Percentiles rank a stretch among this genome's conserved stretches.
These are phyloP conservation scores for Anisognathus igniventris DNA, from an alignment of 2,797 vertebrate species.

Conservation along the genomic window DNA sequence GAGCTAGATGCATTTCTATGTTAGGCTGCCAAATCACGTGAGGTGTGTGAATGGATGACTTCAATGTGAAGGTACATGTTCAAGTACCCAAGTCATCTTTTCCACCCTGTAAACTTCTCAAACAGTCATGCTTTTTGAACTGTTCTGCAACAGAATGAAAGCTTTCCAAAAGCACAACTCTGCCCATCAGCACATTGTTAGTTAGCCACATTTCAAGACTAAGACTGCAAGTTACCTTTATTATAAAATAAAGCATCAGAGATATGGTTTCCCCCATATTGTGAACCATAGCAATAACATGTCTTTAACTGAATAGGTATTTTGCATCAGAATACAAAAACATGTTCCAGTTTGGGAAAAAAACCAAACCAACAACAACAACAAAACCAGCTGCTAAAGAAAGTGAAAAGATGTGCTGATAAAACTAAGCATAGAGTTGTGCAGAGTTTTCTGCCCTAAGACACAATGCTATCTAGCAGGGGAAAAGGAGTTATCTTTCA, in stretches of 20 bases:
- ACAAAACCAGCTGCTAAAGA: neutral
- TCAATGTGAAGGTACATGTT: neutral
- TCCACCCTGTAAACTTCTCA: neutral
- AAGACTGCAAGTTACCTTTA: neutral
- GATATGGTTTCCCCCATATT: rapidly evolving
- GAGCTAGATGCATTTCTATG: neutral
- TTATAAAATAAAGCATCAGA: neutral
- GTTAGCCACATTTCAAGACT: neutral
- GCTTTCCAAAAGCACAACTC: neutral
- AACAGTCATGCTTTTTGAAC: neutral
- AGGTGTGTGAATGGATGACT: neutral
- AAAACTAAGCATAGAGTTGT: neutral
- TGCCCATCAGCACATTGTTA: neutral
- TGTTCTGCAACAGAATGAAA: neutral
- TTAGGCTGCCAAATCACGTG: neutral
- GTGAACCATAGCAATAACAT: neutral
- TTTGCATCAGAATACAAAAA: neutral
- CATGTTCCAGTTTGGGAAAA: neutral
- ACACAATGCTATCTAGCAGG: neutral
- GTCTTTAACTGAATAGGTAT: neutral
- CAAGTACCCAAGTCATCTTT: neutral
- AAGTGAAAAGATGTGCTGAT: neutral
- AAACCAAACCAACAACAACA: rapidly evolving
- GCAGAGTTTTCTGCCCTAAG: neutral
- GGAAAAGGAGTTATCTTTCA: neutral